phyloP scores from a whole-genome alignment of 2,113 vertebrate genomes.

The Atlantisia rogersi region DNA sequence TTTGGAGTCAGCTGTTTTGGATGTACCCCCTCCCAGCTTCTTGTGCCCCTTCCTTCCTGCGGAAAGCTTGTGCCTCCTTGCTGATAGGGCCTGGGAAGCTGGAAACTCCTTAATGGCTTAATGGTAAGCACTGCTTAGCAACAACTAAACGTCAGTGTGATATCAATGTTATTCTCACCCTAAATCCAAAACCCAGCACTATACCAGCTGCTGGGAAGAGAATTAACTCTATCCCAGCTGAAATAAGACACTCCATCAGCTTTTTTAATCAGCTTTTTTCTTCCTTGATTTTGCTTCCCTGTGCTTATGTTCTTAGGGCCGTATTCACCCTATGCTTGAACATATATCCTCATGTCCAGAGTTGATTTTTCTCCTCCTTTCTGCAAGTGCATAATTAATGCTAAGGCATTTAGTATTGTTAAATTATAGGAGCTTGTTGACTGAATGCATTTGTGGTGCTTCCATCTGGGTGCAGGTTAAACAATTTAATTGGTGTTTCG shows the following conservation, averaged over 20 bases:
- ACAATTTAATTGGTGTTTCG: background rate
- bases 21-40: too few species aligned
- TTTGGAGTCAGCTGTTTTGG: too few species aligned
- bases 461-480: background rate
- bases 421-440: background rate
- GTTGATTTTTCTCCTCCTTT: background rate
- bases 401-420: slow-evolving; percentile 7
- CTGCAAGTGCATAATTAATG: slow-evolving; percentile 29
- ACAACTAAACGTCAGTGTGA: too few species aligned
- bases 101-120: too few species aligned
- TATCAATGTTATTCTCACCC: too few species aligned
- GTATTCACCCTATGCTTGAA: slow-evolving; percentile 2
- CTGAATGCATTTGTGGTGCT: background rate
- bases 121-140: too few species aligned
- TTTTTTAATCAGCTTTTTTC: background rate
- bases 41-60: too few species aligned
- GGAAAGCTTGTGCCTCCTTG: too few species aligned
- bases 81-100: too few species aligned
- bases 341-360: slow-evolving; percentile 12
- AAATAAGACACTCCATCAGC: background rate
- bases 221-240: too few species aligned
- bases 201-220: too few species aligned
- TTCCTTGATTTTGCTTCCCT: background rate
- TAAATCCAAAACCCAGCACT: too few species aligned
- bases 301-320: background rate